These are phyloP conservation scores for Galago senegalensis DNA, from an alignment of 2,797 vertebrate species.

Conservation along the genomic window DNA sequence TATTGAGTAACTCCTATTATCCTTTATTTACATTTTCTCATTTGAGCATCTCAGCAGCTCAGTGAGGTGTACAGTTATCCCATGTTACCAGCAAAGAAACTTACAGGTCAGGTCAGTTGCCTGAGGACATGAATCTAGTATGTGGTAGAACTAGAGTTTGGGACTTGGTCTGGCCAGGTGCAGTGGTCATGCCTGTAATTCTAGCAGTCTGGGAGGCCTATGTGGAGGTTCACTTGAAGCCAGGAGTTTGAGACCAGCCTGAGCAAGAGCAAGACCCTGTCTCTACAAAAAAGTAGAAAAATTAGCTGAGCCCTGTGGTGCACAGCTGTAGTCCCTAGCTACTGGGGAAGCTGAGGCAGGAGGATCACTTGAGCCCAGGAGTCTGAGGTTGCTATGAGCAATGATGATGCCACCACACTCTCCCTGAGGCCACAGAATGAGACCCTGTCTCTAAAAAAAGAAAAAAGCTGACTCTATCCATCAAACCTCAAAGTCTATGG, in stretches of 20 bases:
- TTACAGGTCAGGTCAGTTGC: not conserved
- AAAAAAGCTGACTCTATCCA: not conserved
- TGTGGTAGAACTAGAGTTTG: not conserved
- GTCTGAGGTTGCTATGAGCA: not conserved
- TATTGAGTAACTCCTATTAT: conserved; percentile 47
- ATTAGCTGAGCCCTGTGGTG: too few relatives aligned
- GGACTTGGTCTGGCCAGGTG: not conserved
- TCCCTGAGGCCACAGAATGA: not conserved
- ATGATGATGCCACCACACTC: not conserved
- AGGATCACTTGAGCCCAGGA: not conserved
- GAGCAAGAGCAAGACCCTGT: not conserved
- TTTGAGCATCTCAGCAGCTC: not conserved
- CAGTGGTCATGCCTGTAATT: not conserved
- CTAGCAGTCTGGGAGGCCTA: not conserved
- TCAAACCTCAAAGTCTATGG: not conserved
- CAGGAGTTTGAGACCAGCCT: not conserved
- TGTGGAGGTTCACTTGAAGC: not conserved
- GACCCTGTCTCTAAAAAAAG: not conserved
- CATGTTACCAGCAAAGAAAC: not conserved
- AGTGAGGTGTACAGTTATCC: not conserved
- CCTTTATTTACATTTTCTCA: not conserved
- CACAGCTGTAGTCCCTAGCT: not conserved
- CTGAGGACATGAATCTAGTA: not conserved
- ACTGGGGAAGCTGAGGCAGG: not conserved
- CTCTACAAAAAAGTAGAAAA: not conserved